Conservation (phyloP, 53 echinoderm and acorn worm genomes). For the Actinopyga echinites region DNA sequence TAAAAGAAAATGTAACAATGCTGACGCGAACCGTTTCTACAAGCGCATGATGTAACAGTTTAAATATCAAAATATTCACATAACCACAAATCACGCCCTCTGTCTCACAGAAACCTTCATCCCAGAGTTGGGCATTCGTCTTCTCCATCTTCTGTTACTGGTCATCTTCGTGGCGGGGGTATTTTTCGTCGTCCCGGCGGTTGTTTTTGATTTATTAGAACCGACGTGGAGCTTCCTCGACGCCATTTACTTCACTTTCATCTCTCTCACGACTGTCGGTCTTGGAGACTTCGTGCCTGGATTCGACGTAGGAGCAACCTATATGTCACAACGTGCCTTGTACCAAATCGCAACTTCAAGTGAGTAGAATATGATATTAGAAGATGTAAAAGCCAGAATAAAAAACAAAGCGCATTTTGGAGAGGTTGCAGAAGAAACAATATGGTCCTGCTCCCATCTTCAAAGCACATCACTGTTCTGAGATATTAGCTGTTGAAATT, state of each 20-base stretch:
- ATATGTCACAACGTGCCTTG: slow-evolving; percentile 51
- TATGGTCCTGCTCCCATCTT: too few species aligned
- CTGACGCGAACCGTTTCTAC: too few species aligned
- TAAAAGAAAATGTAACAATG: too few species aligned
- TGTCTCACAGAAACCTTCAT: slow-evolving; percentile 57
- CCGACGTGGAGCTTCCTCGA: slow-evolving; percentile 76
- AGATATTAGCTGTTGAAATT: too few species aligned
- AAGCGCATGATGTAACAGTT: too few species aligned
- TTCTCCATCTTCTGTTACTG: slow-evolving; percentile 72
- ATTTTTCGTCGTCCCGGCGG: slow-evolving; percentile 84
- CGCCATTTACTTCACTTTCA: slow-evolving; percentile 88
- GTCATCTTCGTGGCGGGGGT: slow-evolving; percentile 60
- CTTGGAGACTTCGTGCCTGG: slow-evolving; percentile 94
- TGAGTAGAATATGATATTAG: slow-evolving; percentile 7
- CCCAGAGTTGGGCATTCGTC: slow-evolving; percentile 63
- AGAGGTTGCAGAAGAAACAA: too few species aligned
- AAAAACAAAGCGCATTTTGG: too few species aligned
- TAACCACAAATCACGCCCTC: too few species aligned
- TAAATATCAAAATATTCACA: too few species aligned
- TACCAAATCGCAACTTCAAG: slow-evolving; percentile 66
- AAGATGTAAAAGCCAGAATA: too few species aligned
- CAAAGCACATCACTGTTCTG: too few species aligned
- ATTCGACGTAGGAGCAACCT: slow-evolving; percentile 41
- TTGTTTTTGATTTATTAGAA: slow-evolving; percentile 74
- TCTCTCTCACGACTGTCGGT: slow-evolving; percentile 92